These are phyloP conservation scores for Cyclophora punctaria DNA, from an alignment of 2,888 invertebrate species.

Conservation along the genomic window DNA sequence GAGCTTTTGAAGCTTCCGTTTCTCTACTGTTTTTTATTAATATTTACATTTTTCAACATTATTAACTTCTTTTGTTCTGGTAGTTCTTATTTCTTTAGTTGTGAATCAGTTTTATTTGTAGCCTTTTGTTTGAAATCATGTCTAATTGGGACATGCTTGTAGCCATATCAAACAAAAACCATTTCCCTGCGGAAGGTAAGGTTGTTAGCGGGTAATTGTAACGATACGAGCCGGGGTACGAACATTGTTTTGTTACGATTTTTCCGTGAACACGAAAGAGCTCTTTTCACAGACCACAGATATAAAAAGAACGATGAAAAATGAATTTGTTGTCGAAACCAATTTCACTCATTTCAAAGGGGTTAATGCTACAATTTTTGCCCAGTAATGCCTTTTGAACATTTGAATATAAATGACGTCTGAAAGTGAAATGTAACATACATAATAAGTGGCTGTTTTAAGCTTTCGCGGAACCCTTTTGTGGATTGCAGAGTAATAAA, in stretches of 20 bases:
- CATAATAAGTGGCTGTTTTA: conserved; percentile 76
- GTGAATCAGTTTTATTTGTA: too few species aligned
- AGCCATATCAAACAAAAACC: too few species aligned
- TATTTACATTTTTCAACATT: conserved; percentile 32
- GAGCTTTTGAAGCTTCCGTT: conserved; percentile 64
- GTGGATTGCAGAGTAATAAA: conserved; percentile 54
- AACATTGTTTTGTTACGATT: too few species aligned
- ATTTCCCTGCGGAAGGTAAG: too few species aligned
- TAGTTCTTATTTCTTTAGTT: too few species aligned
- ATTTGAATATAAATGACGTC: conserved; percentile 76
- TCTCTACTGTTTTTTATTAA: conserved; percentile 54
- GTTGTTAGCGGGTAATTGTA: too few species aligned
- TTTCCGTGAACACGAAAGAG: conserved; percentile 8
- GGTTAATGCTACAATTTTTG: conserved; percentile 71
- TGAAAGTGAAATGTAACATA: conserved; percentile 76
- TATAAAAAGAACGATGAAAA: conserved; percentile 34
- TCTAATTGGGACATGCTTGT: too few species aligned
- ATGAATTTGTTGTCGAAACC: conserved; percentile 48
- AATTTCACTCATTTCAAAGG: conserved; percentile 67
- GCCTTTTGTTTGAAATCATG: too few species aligned
- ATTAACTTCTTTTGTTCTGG: conserved; percentile 32
- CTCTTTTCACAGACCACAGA: conserved; percentile 19
- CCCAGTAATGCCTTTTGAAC: conserved; percentile 72
- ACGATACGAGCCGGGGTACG: too few species aligned
- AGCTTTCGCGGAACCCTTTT: conserved; percentile 72